Conservation (phyloP, 2,797 vertebrate genomes). For the Halcyon leucocephala region DNA sequence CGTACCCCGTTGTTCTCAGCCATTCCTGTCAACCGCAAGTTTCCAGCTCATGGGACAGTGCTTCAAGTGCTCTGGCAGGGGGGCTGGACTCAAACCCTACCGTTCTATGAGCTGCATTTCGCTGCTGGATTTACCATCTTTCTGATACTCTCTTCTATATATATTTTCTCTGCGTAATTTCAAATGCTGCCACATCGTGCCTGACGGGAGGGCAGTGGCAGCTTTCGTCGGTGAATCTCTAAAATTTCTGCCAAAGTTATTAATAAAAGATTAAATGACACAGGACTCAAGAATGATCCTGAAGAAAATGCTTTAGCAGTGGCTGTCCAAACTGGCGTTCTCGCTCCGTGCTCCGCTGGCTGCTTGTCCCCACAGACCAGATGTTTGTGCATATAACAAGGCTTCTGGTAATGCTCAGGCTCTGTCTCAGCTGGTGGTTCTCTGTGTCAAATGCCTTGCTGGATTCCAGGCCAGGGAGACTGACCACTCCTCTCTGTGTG, state of each 20-base stretch:
- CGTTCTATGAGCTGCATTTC: background rate
- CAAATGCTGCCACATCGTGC: background rate
- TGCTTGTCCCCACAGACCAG: background rate
- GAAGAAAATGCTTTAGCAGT: background rate
- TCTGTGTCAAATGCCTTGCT: background rate
- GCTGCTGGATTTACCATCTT: background rate
- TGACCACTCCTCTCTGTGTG: background rate
- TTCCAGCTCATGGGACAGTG: background rate
- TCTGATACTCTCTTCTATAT: background rate
- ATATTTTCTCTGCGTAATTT: background rate
- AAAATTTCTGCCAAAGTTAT: background rate
- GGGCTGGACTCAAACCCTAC: too few relatives aligned
- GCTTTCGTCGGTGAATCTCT: background rate
- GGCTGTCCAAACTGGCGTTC: background rate
- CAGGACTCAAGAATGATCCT: background rate
- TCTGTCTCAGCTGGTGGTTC: background rate
- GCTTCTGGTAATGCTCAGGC: background rate
- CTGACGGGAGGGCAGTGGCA: background rate
- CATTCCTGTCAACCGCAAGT: background rate
- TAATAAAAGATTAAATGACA: background rate
- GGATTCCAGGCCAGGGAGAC: background rate
- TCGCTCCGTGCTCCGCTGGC: fast-evolving
- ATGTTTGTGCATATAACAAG: background rate
- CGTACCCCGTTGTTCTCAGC: background rate
- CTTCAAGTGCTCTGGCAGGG: background rate